Evolutionary conservation across 2,113 vertebrate genomes (phyloP).

Genomic region (Callopanchax toddi): DNA sequence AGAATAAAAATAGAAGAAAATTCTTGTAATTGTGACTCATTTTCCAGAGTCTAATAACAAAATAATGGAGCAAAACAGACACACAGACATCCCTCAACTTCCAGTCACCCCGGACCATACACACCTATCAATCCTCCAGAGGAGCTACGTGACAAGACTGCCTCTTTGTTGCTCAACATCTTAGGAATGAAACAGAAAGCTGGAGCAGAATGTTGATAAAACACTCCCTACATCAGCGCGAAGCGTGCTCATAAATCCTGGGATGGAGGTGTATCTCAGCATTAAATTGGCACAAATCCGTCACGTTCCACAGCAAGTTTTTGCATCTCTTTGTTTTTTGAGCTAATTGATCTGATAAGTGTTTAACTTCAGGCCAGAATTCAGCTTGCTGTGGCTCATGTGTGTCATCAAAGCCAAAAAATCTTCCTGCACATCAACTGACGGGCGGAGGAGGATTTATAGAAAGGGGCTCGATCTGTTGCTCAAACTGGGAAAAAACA

Average conservation of each 20-base stretch:
- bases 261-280: not conserved
- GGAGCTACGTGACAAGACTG: conserved; percentile 41
- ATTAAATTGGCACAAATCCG: not conserved
- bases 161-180: conserved; percentile 30
- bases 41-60: conserved; percentile 36
- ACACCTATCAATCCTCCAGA: conserved; percentile 50
- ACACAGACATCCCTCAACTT: conserved; percentile 36
- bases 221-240: conserved; percentile 1
- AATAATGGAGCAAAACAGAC: conserved; percentile 36
- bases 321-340: not conserved
- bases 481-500: not conserved
- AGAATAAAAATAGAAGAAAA: not conserved
- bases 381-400: conserved; percentile 6
- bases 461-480: not conserved
- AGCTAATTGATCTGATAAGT: not conserved
- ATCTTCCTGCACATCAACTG: not conserved
- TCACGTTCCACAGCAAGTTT: not conserved
- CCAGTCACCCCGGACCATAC: conserved; percentile 40
- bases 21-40: conserved; percentile 1
- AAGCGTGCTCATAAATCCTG: not conserved
- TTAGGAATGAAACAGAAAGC: conserved; percentile 38
- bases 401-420: not conserved
- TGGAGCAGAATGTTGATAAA: conserved; percentile 31
- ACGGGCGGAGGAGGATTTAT: not conserved
- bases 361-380: conserved; percentile 8